Conservation (phyloP, 2,888 invertebrate species). For the Zhengitettix transpicula region DNA sequence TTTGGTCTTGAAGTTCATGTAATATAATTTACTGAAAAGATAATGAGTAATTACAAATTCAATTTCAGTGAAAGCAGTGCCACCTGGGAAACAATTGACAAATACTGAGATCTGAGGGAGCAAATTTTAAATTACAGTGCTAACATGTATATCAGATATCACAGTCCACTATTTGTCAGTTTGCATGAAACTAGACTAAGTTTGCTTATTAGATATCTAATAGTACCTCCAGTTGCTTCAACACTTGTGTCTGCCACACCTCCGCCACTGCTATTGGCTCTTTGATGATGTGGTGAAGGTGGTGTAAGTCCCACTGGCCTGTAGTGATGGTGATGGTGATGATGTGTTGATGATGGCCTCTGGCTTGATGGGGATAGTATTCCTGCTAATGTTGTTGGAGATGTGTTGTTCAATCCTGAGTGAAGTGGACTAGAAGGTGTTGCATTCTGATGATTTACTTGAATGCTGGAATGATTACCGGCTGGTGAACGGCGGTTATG, state of each 20-base stretch:
- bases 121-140: no score
- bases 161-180: no score
- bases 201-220: no score
- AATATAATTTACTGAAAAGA: no score
- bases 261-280: constrained; percentile 10
- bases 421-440: constrained; percentile 5
- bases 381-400: constrained; percentile 14
- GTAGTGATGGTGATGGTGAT: constrained; percentile 13
- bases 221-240: constrained; percentile 2
- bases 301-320: constrained; percentile 5
- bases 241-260: background rate
- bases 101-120: no score
- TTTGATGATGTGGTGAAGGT: constrained; percentile 10
- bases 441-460: constrained; percentile 4
- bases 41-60: no score
- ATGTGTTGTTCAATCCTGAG: constrained; percentile 9
- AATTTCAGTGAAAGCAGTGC: no score
- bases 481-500: constrained; percentile 9
- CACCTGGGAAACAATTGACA: no score
- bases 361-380: constrained; percentile 15
- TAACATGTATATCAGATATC: no score
- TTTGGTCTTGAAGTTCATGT: no score
- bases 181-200: no score
- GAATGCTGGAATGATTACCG: constrained; percentile 1
- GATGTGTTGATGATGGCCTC: constrained; percentile 12